phyloP scores from a whole-genome alignment of 2,113 vertebrate genomes.

The Corapipo altera region DNA sequence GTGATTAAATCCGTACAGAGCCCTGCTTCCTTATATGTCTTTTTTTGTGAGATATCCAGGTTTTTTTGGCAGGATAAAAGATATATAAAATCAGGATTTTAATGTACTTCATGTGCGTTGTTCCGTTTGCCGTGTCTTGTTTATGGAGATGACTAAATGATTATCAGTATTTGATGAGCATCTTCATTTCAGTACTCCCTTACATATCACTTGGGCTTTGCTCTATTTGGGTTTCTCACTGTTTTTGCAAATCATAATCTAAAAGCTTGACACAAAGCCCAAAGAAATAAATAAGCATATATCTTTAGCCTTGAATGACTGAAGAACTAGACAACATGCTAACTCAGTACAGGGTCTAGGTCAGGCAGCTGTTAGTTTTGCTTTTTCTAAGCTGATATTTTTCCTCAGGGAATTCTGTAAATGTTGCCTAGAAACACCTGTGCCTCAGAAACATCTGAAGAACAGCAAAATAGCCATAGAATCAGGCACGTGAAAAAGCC shows the following conservation, averaged over 20 bases:
- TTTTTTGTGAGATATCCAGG: background rate
- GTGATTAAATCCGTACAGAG: background rate
- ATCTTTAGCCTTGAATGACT: background rate
- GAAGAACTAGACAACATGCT: background rate
- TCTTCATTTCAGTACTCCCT: background rate
- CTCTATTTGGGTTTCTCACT: background rate
- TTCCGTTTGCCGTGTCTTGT: background rate
- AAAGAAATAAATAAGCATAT: background rate
- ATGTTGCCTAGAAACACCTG: conserved; percentile 50
- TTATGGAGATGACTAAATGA: background rate
- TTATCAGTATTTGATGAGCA: background rate
- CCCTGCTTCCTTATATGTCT: background rate
- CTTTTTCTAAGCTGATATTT: background rate
- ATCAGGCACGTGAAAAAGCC: background rate
- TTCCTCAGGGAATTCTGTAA: background rate
- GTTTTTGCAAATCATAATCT: background rate
- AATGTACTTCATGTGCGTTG: background rate
- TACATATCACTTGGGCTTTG: background rate
- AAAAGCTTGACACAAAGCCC: background rate
- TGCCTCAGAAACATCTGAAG: conserved; percentile 13
- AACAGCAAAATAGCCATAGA: background rate
- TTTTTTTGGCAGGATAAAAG: background rate
- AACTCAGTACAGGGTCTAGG: background rate
- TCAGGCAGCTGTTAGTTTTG: background rate
- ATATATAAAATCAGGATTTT: background rate